These are phyloP conservation scores for Forbesichthys agassizii DNA, from an alignment of 2,113 vertebrate genomes.

Conservation along the genomic window DNA sequence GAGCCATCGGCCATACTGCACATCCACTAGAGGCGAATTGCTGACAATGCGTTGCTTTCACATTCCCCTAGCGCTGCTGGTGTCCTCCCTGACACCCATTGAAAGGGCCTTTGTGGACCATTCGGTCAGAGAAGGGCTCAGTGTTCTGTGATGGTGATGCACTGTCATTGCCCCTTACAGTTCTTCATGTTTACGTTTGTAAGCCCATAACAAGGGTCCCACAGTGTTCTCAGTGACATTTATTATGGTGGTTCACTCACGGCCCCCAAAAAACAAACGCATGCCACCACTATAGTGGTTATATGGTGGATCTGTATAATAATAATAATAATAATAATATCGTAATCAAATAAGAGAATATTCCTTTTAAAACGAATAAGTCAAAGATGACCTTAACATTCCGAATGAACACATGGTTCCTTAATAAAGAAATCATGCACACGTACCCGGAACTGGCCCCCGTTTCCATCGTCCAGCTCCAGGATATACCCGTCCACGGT, in stretches of 20 bases:
- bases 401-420: not conserved
- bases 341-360: too few species aligned
- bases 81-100: slow-evolving; percentile 28
- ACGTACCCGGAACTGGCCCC: slow-evolving; percentile 93
- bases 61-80: slow-evolving; percentile 19
- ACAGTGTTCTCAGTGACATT: not conserved
- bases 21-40: slow-evolving; percentile 9
- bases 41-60: slow-evolving; percentile 36
- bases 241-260: not conserved
- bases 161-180: slow-evolving; percentile 4
- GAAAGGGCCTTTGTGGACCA: slow-evolving; percentile 34
- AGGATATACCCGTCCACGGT: slow-evolving; percentile 95
- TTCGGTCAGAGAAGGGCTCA: not conserved
- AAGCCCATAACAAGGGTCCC: not conserved
- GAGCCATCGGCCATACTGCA: not conserved
- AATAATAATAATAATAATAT: too few species aligned
- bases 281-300: too few species aligned
- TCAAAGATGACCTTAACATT: too few species aligned
- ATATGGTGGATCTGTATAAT: too few species aligned
- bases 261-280: too few species aligned
- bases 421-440: not conserved
- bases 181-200: not conserved
- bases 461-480: slow-evolving; percentile 94
- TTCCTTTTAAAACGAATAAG: too few species aligned
- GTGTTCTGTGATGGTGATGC: slow-evolving; percentile 27